Evolutionary conservation across 2,888 invertebrate genomes (phyloP).

Genomic region (Resseliella maxima): DNA sequence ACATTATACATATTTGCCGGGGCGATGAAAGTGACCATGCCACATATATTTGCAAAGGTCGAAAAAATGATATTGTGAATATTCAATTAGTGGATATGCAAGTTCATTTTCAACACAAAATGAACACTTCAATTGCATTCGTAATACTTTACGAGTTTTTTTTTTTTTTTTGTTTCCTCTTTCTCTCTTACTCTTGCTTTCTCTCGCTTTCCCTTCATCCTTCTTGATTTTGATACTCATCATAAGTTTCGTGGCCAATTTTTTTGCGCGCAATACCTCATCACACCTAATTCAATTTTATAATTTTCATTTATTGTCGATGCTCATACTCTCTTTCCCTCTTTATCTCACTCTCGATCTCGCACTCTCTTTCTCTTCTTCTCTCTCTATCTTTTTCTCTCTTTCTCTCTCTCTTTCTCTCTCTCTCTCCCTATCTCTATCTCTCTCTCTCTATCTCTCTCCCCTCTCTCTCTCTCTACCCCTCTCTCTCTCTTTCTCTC

Average conservation of each 20-base stretch:
- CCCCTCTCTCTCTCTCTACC: too few species aligned
- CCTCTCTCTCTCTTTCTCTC: too few species aligned
- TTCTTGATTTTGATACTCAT: not conserved
- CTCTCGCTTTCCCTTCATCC: too few species aligned
- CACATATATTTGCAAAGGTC: not conserved
- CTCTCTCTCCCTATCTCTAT: too few species aligned
- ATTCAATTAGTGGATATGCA: slow-evolving; percentile 32
- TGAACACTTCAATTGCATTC: not conserved
- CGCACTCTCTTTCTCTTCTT: not conserved
- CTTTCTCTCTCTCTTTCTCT: too few species aligned
- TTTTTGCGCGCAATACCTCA: not conserved
- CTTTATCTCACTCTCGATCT: too few species aligned
- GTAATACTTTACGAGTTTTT: not conserved
- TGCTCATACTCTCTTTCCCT: not conserved
- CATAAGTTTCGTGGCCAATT: not conserved
- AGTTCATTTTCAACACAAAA: slow-evolving; percentile 33
- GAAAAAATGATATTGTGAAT: slow-evolving; percentile 15
- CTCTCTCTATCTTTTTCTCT: too few species aligned
- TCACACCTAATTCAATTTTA: slow-evolving; percentile 32
- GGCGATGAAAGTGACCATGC: not conserved
- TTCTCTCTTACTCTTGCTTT: not conserved
- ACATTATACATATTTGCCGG: slow-evolving; percentile 22
- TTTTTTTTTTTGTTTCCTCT: too few species aligned
- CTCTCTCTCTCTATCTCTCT: not conserved
- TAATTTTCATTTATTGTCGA: slow-evolving; percentile 13